phyloP scores from a whole-genome alignment of 2,113 vertebrate species.

The Coracopsis vasa region DNA sequence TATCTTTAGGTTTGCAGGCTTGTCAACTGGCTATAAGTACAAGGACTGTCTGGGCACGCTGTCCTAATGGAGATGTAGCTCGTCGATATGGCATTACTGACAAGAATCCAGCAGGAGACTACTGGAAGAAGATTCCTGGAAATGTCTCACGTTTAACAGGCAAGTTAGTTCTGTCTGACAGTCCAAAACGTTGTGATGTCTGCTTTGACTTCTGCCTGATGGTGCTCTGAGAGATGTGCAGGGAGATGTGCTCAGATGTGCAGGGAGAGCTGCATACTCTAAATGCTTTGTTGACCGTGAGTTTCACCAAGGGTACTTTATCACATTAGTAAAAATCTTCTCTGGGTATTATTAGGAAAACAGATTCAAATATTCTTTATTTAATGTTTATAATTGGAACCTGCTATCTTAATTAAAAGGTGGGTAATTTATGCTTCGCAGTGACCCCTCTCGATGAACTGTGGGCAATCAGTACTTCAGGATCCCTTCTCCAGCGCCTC shows the following conservation, averaged over 20 bases:
- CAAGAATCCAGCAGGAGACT: slow-evolving; percentile 92
- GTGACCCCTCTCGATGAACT: slow-evolving; percentile 90
- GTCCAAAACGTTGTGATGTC: background rate
- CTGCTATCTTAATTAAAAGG: slow-evolving; percentile 2
- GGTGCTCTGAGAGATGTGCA: background rate
- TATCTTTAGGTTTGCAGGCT: slow-evolving; percentile 83
- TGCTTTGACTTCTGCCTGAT: background rate
- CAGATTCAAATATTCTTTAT: background rate
- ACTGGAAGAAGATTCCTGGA: slow-evolving; percentile 97
- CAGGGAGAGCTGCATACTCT: background rate
- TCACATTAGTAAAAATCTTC: background rate
- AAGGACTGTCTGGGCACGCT: slow-evolving; percentile 91
- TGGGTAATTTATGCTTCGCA: slow-evolving; percentile 56
- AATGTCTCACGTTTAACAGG: slow-evolving; percentile 83
- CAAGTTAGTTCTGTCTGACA: slow-evolving; percentile 32
- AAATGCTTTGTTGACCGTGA: background rate
- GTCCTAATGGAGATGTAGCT: slow-evolving; percentile 89
- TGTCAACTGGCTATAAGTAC: slow-evolving; percentile 87
- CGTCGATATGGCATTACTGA: slow-evolving; percentile 90
- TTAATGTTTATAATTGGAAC: background rate
- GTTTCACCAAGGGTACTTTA: background rate
- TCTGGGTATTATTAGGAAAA: background rate
- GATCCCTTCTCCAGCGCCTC: slow-evolving; percentile 87
- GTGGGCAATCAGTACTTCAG: slow-evolving; percentile 85
- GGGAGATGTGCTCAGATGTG: background rate